phyloP scores from a whole-genome alignment of 2,797 vertebrate genomes.

The Hafferia zeledoni region DNA sequence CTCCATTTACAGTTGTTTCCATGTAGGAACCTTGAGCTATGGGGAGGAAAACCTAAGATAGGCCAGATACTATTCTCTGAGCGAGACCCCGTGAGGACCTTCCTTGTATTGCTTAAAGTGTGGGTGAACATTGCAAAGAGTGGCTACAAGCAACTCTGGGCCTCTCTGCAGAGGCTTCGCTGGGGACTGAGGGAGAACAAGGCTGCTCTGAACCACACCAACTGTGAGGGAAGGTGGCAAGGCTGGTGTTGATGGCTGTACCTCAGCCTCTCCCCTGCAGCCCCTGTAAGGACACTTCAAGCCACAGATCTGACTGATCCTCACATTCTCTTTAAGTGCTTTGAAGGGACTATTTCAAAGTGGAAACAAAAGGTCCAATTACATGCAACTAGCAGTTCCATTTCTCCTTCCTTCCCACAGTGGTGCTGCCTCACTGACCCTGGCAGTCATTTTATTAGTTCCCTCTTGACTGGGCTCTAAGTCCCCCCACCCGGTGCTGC shows the following conservation, averaged over 20 bases:
- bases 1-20: slow-evolving; percentile 56
- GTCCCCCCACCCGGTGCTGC: slow-evolving; percentile 38
- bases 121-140: not conserved
- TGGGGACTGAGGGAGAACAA: not conserved
- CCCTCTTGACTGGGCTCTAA: not conserved
- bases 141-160: not conserved
- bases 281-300: not conserved
- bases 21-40: slow-evolving; percentile 36
- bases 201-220: not conserved
- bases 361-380: not conserved
- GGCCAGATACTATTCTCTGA: not conserved
- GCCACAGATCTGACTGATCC: not conserved
- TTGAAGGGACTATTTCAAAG: not conserved
- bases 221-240: not conserved
- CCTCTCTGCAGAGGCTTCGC: not conserved
- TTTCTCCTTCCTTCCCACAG: not conserved
- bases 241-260: not conserved
- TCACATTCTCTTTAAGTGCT: not conserved
- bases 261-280: not conserved
- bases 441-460: not conserved
- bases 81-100: not conserved
- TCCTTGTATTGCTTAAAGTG: slow-evolving; percentile 1
- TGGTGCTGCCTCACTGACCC: not conserved
- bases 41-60: slow-evolving; percentile 4
- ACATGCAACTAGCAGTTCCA: not conserved